A percentile compares a stretch with the other conserved stretches of the same genome.
Evolutionary conservation across 35 echinoderm and acorn worm species (phyloP).

Genomic region (Lytechinus pictus): DNA sequence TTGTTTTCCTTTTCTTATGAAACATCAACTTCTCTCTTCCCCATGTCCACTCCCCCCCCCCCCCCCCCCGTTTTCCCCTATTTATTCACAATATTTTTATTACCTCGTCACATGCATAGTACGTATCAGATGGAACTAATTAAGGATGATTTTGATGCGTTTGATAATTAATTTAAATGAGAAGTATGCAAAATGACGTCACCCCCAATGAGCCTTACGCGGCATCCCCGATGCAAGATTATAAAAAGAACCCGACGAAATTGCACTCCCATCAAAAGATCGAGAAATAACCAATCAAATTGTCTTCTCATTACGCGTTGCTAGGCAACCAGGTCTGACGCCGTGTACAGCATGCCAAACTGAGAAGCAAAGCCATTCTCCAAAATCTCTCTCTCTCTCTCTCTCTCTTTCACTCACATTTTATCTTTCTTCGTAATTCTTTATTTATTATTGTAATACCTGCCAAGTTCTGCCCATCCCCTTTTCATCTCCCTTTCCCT

Average conservation of each 20-base stretch:
- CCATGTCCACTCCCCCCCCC: background rate
- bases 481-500: background rate
- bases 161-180: background rate
- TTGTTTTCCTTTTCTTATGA: background rate
- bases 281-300: constrained; percentile 40
- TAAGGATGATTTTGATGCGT: background rate
- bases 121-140: background rate
- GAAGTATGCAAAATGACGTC: background rate
- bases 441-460: background rate
- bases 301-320: constrained; percentile 40
- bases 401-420: background rate
- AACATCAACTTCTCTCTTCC: background rate
- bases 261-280: constrained; percentile 32
- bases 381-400: background rate
- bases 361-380: background rate
- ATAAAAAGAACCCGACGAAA: background rate
- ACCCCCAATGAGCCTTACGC: background rate
- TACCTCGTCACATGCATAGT: background rate
- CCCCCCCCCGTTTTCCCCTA: background rate
- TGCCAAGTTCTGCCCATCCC: background rate
- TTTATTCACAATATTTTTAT: background rate
- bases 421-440: background rate
- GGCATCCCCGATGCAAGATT: background rate
- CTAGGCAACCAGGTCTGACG: constrained; percentile 12
- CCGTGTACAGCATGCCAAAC: constrained; percentile 15